Percentiles rank a stretch among this genome's conserved stretches.
These are phyloP conservation scores for Alentia gelatinosa DNA, from an alignment of 2,888 invertebrate species.

Conservation along the genomic window DNA sequence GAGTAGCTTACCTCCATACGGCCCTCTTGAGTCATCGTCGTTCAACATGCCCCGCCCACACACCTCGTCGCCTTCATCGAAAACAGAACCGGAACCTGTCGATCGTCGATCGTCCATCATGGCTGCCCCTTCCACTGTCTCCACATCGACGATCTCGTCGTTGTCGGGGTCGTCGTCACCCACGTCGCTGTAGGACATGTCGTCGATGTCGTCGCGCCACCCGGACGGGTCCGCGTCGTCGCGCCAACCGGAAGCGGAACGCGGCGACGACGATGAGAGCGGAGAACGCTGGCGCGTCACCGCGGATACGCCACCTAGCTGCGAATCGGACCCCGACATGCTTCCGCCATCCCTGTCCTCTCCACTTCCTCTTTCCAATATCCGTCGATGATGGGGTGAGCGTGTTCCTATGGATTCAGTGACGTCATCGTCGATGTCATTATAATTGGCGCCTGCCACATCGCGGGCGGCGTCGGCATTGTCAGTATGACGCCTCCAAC, in stretches of 20 bases:
- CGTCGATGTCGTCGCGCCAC: background rate
- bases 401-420: no score
- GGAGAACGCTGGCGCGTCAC: background rate
- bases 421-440: background rate
- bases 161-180: background rate
- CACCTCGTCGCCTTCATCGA: background rate
- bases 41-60: background rate
- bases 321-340: background rate
- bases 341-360: background rate
- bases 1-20: background rate
- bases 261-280: background rate
- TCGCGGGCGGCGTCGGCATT: background rate
- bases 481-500: background rate
- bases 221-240: background rate
- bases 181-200: background rate
- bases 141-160: background rate
- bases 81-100: slow-evolving; percentile 4
- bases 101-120: slow-evolving; percentile 1
- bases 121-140: background rate
- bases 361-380: background rate
- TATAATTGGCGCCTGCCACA: background rate
- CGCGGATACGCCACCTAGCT: no score
- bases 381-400: background rate
- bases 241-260: background rate
- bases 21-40: background rate